Evolutionary conservation across 2,797 vertebrate species (phyloP).

Genomic region (Falco biarmicus): DNA sequence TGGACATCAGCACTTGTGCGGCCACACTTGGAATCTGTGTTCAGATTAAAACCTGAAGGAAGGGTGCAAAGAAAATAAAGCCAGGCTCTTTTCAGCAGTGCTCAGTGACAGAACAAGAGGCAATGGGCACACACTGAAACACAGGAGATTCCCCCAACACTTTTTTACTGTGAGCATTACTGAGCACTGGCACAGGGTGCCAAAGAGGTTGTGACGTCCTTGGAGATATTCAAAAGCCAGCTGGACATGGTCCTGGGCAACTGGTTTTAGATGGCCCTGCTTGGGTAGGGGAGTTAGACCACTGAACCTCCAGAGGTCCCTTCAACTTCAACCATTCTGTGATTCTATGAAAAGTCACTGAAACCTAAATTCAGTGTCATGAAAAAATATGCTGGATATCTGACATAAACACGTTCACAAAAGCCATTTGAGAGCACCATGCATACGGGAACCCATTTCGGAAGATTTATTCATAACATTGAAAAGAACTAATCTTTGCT

Average conservation of each 20-base stretch:
- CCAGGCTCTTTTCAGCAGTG: background rate
- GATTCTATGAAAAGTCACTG: background rate
- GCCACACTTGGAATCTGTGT: background rate
- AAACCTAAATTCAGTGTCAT: background rate
- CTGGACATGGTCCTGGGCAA: background rate
- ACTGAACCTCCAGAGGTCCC: background rate
- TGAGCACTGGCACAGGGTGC: background rate
- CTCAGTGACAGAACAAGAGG: background rate
- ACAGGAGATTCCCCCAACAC: background rate
- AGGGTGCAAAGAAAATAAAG: background rate
- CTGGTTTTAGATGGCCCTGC: background rate
- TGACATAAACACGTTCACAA: background rate
- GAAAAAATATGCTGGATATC: background rate
- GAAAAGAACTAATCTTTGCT: background rate
- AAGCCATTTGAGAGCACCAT: background rate
- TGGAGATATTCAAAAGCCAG: background rate
- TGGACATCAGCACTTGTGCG: background rate
- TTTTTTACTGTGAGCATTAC: background rate
- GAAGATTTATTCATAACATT: background rate
- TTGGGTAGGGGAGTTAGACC: background rate
- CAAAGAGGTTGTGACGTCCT: background rate
- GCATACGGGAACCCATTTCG: background rate
- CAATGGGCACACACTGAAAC: background rate
- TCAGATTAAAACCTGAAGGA: background rate
- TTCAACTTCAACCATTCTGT: background rate